phyloP scores from a whole-genome alignment of 2,113 vertebrate species.

The Rhynchopsitta pachyrhyncha region DNA sequence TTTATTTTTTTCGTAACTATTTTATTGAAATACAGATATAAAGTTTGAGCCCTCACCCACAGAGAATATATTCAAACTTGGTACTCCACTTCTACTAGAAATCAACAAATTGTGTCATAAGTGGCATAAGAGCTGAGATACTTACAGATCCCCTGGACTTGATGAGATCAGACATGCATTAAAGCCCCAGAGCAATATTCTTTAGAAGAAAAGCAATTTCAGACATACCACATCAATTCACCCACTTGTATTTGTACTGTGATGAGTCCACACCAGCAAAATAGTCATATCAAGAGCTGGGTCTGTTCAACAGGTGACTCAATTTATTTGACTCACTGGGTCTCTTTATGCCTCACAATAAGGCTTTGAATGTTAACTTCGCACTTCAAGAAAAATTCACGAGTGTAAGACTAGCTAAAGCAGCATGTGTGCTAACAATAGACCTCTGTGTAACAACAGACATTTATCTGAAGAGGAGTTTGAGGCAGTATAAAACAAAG shows the following conservation, averaged over 20 bases:
- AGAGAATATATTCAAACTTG: neutral
- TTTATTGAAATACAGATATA: neutral
- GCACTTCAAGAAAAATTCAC: neutral
- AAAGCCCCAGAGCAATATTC: slow-evolving; percentile 40
- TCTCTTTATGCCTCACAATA: neutral
- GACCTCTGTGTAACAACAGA: neutral
- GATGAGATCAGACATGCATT: slow-evolving; percentile 57
- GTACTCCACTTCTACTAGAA: neutral
- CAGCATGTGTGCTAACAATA: neutral
- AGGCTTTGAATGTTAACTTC: neutral
- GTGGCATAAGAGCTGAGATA: neutral
- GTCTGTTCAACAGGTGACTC: slow-evolving; percentile 7
- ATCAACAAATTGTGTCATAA: neutral
- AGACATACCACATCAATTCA: slow-evolving; percentile 44
- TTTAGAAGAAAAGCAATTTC: slow-evolving; percentile 35
- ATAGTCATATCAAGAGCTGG: neutral
- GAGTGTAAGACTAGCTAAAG: neutral
- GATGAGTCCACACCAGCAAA: slow-evolving; percentile 19
- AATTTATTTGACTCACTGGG: neutral
- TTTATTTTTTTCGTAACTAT: neutral
- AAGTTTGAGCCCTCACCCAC: neutral
- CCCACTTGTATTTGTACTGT: neutral
- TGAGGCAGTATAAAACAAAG: neutral
- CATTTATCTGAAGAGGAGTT: neutral
- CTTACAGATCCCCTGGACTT: neutral